Percentiles rank a stretch among this genome's conserved stretches.
Conservation (phyloP, 2,113 vertebrate genomes). For the Choloepus hoffmanni region DNA sequence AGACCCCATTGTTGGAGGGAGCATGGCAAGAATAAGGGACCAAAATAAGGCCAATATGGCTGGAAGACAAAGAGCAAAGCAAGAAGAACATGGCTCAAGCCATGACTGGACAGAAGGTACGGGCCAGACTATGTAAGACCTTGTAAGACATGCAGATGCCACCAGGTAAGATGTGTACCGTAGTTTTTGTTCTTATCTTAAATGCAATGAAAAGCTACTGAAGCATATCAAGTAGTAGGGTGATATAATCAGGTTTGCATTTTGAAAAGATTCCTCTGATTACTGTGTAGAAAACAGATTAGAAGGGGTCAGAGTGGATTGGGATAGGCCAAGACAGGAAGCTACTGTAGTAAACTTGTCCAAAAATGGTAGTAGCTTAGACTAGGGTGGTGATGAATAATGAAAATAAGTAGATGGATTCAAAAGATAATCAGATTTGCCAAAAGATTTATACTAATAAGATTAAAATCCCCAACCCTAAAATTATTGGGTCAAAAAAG, state of each 20-base stretch:
- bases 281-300: constrained; percentile 61
- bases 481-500: constrained; percentile 46
- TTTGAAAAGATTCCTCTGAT: constrained; percentile 72
- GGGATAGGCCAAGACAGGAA: constrained; percentile 66
- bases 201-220: constrained; percentile 60
- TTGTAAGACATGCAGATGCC: constrained; percentile 54
- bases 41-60: constrained; percentile 54
- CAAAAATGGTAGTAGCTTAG: constrained; percentile 60
- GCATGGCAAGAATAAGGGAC: constrained; percentile 60
- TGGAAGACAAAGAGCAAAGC: constrained; percentile 63
- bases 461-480: constrained; percentile 57
- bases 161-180: constrained; percentile 23
- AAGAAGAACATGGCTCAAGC: constrained; percentile 66
- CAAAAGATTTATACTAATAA: constrained; percentile 56
- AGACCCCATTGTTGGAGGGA: constrained; percentile 51
- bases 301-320: constrained; percentile 45
- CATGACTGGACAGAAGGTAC: constrained; percentile 56
- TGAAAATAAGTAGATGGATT: constrained; percentile 61
- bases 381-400: constrained; percentile 62
- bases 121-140: constrained; percentile 48
- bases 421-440: constrained; percentile 67
- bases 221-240: constrained; percentile 54
- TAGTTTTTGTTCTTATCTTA: constrained; percentile 57
- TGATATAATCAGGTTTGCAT: constrained; percentile 56
- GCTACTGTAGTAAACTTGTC: constrained; percentile 9